Evolutionary conservation across 2,797 vertebrate species (phyloP).

Genomic region (Leucoraja ocellata): DNA sequence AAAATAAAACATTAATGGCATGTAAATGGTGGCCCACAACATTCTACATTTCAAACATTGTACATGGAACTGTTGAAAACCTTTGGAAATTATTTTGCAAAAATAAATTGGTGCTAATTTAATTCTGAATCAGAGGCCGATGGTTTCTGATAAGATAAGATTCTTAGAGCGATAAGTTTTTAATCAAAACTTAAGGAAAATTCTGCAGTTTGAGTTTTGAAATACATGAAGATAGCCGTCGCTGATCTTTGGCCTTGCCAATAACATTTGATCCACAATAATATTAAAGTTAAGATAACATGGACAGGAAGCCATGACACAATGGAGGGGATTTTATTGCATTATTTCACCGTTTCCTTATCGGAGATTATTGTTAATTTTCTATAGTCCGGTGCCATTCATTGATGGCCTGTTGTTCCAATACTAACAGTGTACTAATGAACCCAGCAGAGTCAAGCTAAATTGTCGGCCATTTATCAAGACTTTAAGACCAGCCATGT

Average conservation of each 20-base stretch:
- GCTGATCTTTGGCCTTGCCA: too few species aligned
- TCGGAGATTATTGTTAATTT: constrained; percentile 53
- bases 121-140: too few species aligned
- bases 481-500: constrained; percentile 43
- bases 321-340: constrained; percentile 2
- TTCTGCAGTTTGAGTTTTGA: too few species aligned
- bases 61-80: too few species aligned
- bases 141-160: too few species aligned
- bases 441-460: constrained; percentile 48
- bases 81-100: too few species aligned
- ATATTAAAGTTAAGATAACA: background rate
- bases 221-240: too few species aligned
- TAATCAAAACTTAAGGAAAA: too few species aligned
- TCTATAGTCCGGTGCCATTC: constrained; percentile 52
- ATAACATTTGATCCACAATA: background rate
- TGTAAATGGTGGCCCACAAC: background rate
- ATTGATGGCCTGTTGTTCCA: constrained; percentile 53
- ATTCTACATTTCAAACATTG: too few species aligned
- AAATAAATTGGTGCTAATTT: too few species aligned
- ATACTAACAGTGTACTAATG: constrained; percentile 50
- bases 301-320: background rate
- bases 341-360: constrained; percentile 40
- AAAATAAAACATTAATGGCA: background rate
- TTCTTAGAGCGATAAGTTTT: too few species aligned
- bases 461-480: constrained; percentile 51